Conservation (phyloP, 2,113 vertebrate species). For the Tupaia chinensis region DNA sequence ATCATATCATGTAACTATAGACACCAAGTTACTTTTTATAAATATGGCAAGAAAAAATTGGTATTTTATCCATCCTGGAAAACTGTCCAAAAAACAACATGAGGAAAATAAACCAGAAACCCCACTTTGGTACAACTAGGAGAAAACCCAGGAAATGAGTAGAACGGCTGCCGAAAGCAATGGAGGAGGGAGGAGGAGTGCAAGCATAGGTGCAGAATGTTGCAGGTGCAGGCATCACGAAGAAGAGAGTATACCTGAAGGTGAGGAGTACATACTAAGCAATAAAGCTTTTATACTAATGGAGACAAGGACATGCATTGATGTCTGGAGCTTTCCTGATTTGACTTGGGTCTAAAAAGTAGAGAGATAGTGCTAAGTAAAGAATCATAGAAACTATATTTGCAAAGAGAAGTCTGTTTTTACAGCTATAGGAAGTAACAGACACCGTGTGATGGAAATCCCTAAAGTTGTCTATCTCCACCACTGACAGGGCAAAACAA, state of each 20-base stretch:
- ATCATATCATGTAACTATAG: background rate
- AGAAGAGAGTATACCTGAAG: background rate
- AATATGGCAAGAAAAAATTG: background rate
- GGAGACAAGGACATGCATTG: background rate
- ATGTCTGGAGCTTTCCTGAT: background rate
- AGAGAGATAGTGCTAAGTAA: constrained; percentile 27
- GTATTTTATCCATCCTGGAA: constrained; percentile 32
- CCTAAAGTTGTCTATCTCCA: background rate
- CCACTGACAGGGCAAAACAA: background rate
- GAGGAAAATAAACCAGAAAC: constrained; percentile 29
- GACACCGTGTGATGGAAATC: background rate
- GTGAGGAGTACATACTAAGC: background rate
- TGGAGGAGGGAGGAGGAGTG: background rate
- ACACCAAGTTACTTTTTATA: background rate
- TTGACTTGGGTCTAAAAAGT: background rate
- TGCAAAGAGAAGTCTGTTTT: constrained; percentile 38
- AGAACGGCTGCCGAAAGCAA: background rate
- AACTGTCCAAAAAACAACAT: constrained; percentile 40
- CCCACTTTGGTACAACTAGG: background rate
- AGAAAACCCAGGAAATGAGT: constrained; percentile 36
- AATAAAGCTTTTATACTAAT: background rate
- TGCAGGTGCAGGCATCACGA: background rate
- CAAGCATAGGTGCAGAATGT: background rate
- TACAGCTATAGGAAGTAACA: background rate
- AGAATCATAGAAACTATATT: background rate